Base-by-base conservation (phyloP, 2,113 vertebrate genomes). In the Charina bottae region DNA sequence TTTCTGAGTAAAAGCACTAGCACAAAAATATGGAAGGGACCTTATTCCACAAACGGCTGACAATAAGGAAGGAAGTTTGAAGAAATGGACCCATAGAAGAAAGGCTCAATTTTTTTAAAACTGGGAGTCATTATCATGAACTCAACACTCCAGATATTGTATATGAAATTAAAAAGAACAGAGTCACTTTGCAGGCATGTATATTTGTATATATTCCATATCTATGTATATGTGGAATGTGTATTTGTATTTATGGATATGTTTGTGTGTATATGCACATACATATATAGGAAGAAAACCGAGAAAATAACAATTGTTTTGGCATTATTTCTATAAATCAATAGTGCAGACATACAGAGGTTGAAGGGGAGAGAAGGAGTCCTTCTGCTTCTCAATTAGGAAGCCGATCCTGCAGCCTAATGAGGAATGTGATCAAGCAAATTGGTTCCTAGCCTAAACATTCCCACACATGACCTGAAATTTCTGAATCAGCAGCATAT, bases 381-480 rank as follows among this genome's bases (percentile, higher is more conserved):
- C 17, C 9, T 23, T 85, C 54, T 64, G 87, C 23, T 89, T 89
- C 91, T 85, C 89, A 92, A 56, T 92, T 89, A 92, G 89, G 87
- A 89, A 92, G 72, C 58, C 46, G 64, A 56, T 49, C 56, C 49
- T 55, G 23, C 58, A 56, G 58, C 78, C 87, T 92, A 92, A 92
- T 85, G 46, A 92, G 64, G 72, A 83, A 87, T 89, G 58, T 62
- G 91, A 92, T 92, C 83, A 89, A 89, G 87, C 78, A 92, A 92
- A 92, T 92, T 85, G 91, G 87, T 89, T 59, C 56, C 91, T 92
- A 92, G 56, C 84, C 78, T 92, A 92, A 92, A 92, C 78, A 89
- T 92, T 92, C 91, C 87, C 91, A 92, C 78, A 83, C 87, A 84
- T 64, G 87, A 33, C 78, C 24, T 85, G 87, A 62, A 89, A 92